Evolutionary conservation across 2,113 vertebrate genomes (phyloP).

Genomic region (Atlantisia rogersi): DNA sequence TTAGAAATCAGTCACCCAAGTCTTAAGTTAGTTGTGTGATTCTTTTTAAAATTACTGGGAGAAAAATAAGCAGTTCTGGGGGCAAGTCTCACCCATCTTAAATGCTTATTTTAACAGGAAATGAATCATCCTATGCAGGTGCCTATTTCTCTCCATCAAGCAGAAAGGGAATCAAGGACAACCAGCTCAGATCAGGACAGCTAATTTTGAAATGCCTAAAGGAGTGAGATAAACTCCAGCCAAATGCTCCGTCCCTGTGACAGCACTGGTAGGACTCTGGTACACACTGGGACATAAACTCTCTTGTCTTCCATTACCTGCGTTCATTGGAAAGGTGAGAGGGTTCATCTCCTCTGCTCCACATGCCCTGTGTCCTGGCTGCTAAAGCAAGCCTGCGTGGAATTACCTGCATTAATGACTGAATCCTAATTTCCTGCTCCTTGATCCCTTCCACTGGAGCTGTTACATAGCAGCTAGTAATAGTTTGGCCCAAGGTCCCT

Average conservation of each 20-base stretch:
- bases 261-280: neutral
- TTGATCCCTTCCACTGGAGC: neutral
- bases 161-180: neutral
- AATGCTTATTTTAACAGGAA: constrained; percentile 6
- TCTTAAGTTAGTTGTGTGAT: neutral
- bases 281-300: neutral
- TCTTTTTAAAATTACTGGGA: neutral
- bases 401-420: neutral
- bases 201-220: neutral
- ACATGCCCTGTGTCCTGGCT: neutral
- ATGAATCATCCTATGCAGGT: neutral
- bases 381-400: neutral
- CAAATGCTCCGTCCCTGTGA: neutral
- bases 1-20: neutral
- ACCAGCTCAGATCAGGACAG: neutral
- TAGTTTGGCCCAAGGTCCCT: neutral
- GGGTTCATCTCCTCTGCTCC: neutral
- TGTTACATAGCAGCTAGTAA: neutral
- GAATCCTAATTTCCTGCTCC: neutral
- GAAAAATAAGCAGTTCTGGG: neutral
- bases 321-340: neutral
- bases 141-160: neutral
- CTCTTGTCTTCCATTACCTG: neutral
- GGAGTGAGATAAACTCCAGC: neutral
- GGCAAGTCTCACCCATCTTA: neutral